Conservation (phyloP, 2,797 vertebrate species). For the Naso thynnoides region DNA sequence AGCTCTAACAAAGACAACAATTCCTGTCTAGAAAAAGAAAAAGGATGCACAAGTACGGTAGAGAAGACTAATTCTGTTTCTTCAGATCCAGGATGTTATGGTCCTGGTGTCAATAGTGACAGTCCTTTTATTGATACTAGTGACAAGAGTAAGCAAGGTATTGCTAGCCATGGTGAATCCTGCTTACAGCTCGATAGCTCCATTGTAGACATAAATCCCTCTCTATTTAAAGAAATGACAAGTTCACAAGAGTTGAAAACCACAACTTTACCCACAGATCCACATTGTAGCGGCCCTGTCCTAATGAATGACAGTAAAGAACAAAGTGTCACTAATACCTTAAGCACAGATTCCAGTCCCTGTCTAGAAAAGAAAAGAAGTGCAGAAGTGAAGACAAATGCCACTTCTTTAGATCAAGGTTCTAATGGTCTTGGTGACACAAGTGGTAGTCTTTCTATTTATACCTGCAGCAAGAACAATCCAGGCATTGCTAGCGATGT, state of each 20-base stretch:
- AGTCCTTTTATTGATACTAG: constrained; percentile 6
- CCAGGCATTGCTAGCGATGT: neutral
- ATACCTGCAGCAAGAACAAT: neutral
- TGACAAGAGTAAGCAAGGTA: neutral
- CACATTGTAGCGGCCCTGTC: neutral
- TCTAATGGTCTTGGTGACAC: neutral
- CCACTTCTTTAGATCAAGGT: neutral
- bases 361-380: constrained; percentile 40
- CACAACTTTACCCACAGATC: neutral
- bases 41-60: constrained; percentile 21
- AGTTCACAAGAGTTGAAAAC: constrained; percentile 17
- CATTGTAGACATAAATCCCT: neutral
- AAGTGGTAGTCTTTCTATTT: constrained; percentile 5
- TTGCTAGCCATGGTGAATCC: neutral
- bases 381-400: constrained; percentile 18
- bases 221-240: constrained; percentile 12
- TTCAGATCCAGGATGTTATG: constrained; percentile 1
- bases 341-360: constrained; percentile 8
- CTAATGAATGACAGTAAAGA: neutral
- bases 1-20: constrained; percentile 4
- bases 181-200: constrained; percentile 1
- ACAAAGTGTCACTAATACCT: neutral
- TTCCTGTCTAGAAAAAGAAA: constrained; percentile 31
- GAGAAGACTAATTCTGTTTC: neutral
- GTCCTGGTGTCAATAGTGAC: neutral